These are phyloP conservation scores for Rutpela maculata DNA, from an alignment of 2,888 invertebrate genomes.

Conservation along the genomic window DNA sequence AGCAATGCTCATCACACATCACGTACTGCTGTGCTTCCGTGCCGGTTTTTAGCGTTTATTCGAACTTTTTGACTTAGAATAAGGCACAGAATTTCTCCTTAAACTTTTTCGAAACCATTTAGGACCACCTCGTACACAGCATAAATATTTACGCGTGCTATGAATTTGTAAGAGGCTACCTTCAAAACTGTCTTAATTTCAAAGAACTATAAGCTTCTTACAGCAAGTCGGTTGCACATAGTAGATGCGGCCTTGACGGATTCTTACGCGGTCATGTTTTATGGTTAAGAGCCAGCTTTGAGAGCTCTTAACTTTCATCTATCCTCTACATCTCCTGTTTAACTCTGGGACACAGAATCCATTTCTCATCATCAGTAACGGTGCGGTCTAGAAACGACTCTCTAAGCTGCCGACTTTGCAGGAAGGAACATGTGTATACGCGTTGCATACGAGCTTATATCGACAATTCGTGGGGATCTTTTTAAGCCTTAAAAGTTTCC, in stretches of 20 bases:
- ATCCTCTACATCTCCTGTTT: neutral
- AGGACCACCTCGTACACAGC: too few species aligned
- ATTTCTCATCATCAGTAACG: constrained; percentile 13
- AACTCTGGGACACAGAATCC: constrained; percentile 5
- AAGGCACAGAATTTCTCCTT: too few species aligned
- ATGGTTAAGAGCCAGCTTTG: neutral
- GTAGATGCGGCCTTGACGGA: neutral
- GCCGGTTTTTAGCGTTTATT: too few species aligned
- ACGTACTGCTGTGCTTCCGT: too few species aligned
- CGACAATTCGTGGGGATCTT: constrained; percentile 1
- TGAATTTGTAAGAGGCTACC: neutral
- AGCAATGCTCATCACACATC: too few species aligned
- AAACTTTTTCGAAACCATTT: too few species aligned
- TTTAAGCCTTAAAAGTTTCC: neutral
- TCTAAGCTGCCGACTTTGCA: neutral
- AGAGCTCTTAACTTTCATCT: neutral
- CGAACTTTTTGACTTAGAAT: too few species aligned
- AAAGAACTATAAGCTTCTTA: neutral
- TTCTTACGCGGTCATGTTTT: constrained; percentile 2
- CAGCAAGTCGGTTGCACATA: neutral
- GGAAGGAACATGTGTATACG: constrained; percentile 7
- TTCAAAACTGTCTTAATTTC: neutral
- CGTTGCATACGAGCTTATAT: constrained; percentile 4
- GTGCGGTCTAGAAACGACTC: constrained; percentile 17
- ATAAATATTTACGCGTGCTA: neutral